Evolutionary conservation across 2,888 invertebrate genomes (phyloP).

Genomic region (Diloba caeruleocephala): DNA sequence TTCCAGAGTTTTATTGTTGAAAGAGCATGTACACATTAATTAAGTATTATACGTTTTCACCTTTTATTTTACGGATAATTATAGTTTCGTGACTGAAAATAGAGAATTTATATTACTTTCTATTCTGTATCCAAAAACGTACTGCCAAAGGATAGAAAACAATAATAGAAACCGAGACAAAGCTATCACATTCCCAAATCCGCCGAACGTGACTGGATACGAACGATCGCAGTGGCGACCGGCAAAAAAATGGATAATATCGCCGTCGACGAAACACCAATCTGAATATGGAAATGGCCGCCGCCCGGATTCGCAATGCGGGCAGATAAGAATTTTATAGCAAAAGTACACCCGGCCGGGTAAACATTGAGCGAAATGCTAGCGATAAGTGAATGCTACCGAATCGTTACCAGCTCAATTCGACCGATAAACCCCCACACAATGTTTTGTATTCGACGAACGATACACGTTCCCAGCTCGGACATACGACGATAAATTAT

Average conservation of each 20-base stretch:
- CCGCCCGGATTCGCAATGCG: constrained; percentile 80
- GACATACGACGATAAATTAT: constrained; percentile 42
- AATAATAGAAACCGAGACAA: constrained; percentile 46
- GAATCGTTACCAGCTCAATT: constrained; percentile 49
- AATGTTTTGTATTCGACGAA: constrained; percentile 31
- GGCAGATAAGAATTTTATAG: constrained; percentile 84
- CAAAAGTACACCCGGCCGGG: constrained; percentile 65
- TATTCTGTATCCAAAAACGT: constrained; percentile 20
- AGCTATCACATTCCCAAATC: constrained; percentile 50
- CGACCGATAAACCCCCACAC: constrained; percentile 27
- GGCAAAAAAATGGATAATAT: constrained; percentile 63
- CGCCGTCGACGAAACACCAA: constrained; percentile 65
- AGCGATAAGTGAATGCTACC: constrained; percentile 67
- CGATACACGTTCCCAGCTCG: constrained; percentile 37
- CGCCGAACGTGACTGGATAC: constrained; percentile 65
- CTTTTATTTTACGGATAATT: constrained; percentile 3
- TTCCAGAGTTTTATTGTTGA: too few species aligned
- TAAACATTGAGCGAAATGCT: constrained; percentile 70
- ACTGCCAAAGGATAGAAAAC: constrained; percentile 36
- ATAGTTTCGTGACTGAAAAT: constrained; percentile 4
- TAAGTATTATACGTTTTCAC: too few species aligned
- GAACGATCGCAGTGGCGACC: constrained; percentile 52
- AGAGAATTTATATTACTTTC: constrained; percentile 16
- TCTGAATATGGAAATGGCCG: constrained; percentile 83
- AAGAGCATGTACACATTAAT: too few species aligned